Conservation (phyloP, 2,797 vertebrate genomes). For the Ptychadena robeensis region DNA sequence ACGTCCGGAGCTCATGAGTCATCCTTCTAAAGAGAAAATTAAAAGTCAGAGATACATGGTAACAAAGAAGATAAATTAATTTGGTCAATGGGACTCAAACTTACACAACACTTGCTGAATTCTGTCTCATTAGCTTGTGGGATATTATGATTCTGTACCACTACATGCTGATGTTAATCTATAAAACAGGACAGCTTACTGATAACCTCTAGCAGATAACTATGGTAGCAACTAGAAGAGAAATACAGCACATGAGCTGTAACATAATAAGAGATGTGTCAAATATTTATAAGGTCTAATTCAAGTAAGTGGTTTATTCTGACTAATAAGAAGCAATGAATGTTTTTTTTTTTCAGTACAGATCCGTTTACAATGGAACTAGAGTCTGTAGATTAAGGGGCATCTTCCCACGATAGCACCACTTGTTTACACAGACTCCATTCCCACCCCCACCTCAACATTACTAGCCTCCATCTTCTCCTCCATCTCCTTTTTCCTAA, state of each 20-base stretch:
- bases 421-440: no score
- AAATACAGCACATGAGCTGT: neutral
- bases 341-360: no score
- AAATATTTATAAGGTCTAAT: no score
- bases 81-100: constrained; percentile 14
- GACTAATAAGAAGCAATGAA: no score
- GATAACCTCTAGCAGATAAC: neutral
- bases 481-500: no score
- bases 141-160: neutral
- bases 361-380: no score
- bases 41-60: constrained; percentile 10
- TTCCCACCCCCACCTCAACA: no score
- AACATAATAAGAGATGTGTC: no score
- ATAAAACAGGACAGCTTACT: neutral
- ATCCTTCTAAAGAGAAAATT: neutral
- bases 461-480: no score
- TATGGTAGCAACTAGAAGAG: neutral
- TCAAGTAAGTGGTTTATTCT: no score
- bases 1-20: constrained; percentile 7
- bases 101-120: neutral
- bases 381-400: no score
- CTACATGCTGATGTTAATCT: neutral
- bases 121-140: neutral
- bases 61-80: constrained; percentile 13
- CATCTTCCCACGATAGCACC: no score